Evolutionary conservation across 2,113 vertebrate species (phyloP).

Genomic region (Tapirus terrestris): DNA sequence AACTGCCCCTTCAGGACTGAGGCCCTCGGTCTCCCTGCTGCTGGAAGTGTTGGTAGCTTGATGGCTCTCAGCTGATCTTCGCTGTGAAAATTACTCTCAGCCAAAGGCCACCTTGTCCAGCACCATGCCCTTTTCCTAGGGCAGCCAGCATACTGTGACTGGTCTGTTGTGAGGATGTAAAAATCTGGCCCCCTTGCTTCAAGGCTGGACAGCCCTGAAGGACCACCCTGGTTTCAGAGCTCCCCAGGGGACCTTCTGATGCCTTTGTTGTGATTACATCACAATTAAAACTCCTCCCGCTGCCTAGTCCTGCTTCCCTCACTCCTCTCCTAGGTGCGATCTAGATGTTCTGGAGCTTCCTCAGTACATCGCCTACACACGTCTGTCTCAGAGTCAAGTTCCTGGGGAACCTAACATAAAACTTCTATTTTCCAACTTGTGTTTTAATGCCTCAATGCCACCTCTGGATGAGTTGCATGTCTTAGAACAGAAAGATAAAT

Average conservation of each 20-base stretch:
- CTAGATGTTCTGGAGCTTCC: not conserved
- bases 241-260: rapidly evolving
- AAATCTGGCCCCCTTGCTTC: not conserved
- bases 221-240: too few species aligned
- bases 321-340: not conserved
- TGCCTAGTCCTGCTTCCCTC: not conserved
- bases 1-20: not conserved
- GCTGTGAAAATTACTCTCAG: not conserved
- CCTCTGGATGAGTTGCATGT: not conserved
- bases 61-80: not conserved
- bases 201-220: not conserved
- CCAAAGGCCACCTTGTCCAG: too few species aligned
- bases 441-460: not conserved
- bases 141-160: too few species aligned
- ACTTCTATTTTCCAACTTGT: not conserved
- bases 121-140: not conserved
- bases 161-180: not conserved
- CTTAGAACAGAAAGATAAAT: not conserved
- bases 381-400: not conserved
- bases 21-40: rapidly evolving
- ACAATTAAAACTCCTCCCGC: not conserved
- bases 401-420: not conserved
- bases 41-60: not conserved
- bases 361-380: not conserved
- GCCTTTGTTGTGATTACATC: not conserved